Evolutionary conservation across 2,113 vertebrate species (phyloP), one percentile per base, ranked within the genome.

Genomic region (Gavialis gangeticus): DNA sequence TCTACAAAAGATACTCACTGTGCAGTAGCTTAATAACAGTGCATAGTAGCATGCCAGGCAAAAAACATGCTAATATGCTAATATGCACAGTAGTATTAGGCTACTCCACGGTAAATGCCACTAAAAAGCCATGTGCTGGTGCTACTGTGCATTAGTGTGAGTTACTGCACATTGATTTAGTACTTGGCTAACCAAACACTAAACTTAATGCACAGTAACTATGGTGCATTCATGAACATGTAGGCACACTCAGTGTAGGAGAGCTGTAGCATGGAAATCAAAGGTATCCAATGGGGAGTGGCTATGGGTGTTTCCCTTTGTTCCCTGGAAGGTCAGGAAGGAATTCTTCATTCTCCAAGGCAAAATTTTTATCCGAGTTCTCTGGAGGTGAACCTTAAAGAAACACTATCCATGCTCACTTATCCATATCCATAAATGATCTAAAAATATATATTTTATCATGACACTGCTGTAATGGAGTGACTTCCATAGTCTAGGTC

Each of bases 281-380:
- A 81, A 19, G 24, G 76, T 14, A 12, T 75, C 4, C 46, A 55
- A 59, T 69, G 28, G 2, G 10, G 27, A 34, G 3, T 79, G 12
- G 34, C 6, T 24, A 27, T 13, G 58, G 56, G 25, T 34, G 1
- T 55, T 28, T 18, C 10, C 21, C 30, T 63, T 13, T 75, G 21
- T 0, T 55, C 19, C 30, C 25, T 25, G 56, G 28, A 77, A 57
- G 6, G 14, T 0, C 3, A 25, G 30, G 64, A 87, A 57, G 5
- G 17, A 16, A 85, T 27, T 19, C 4, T 13, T 62, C 34, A 5
- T 34, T 75, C 4, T 87, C 73, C 30, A 46, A 64, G 30, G 8
- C 2, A 85, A 19, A 82, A 46, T 19, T 5, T 2, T 37, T 85
- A 19, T 0, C 5, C 24, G 18, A 85, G 4, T 21, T 15, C 3